phyloP scores from a whole-genome alignment of 1,140 invertebrate species.

The Alviniconcha marisindica region DNA sequence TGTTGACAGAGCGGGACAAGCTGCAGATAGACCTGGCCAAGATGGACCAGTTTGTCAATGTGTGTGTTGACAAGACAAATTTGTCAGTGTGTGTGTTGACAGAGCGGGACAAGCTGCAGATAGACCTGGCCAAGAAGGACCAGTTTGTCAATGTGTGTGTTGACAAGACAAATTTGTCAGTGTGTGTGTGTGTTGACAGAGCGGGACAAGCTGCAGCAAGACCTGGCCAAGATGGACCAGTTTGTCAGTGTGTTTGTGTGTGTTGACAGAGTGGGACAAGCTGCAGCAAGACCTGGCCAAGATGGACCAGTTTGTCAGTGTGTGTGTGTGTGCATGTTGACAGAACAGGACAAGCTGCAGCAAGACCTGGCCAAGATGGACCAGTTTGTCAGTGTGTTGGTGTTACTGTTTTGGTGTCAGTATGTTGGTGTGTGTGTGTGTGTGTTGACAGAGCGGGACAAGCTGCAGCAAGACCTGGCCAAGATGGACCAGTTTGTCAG shows the following conservation, averaged over 20 bases:
- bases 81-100: slow-evolving; percentile 27
- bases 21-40: slow-evolving; percentile 77
- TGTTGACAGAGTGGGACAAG: slow-evolving; percentile 77
- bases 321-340: slow-evolving; percentile 11
- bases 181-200: slow-evolving; percentile 63
- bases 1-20: slow-evolving; percentile 77
- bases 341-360: slow-evolving; percentile 78
- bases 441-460: slow-evolving; percentile 76
- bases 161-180: too few species aligned
- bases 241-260: slow-evolving; percentile 7
- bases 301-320: slow-evolving; percentile 79
- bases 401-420: slow-evolving; percentile 62
- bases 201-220: slow-evolving; percentile 77
- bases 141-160: too few species aligned
- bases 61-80: too few species aligned
- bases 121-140: slow-evolving; percentile 78
- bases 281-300: slow-evolving; percentile 77
- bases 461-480: slow-evolving; percentile 78
- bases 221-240: slow-evolving; percentile 79
- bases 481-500: slow-evolving; percentile 75
- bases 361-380: slow-evolving; percentile 78
- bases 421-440: not conserved
- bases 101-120: slow-evolving; percentile 78
- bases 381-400: too few species aligned
- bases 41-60: slow-evolving; percentile 79